Evolutionary conservation across 2,113 vertebrate genomes (phyloP), one percentile per base, ranked within the genome.

Genomic region (Ciconia stormi): DNA sequence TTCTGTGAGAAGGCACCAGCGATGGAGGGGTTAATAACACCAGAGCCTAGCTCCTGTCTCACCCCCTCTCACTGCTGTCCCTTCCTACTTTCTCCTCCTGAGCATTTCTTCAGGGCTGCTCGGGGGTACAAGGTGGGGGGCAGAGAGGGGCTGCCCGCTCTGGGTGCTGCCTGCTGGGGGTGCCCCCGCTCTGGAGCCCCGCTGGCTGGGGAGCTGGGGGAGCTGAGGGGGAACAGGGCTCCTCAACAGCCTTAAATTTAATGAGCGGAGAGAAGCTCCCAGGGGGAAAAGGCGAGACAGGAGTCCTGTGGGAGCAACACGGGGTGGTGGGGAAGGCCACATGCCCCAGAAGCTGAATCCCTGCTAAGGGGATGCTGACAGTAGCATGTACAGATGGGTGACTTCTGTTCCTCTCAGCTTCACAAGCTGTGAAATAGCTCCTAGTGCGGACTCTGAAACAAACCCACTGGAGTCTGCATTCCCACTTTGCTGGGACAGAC

Each of bases 251-350:
- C 69, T 88, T 36, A 9, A 6, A 11, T 65, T 63, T 61, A 77
- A 77, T 53, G 56, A 16, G 3, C 56, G n/a, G 63, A 76, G 67
- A 84, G 74, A 30, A 90, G 44, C 30, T 71, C 65, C 50, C 71
- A 69, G 53, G 46, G 42, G 26, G 52, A 82, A 52, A 44, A 40
- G 27, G 42, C 49, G 32, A 67, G 47, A 53, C 11, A 25, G 17
- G 55, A 53, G 21, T 61, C 46, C 63, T 40, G 27, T 47, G 49
- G 40, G 27, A 59, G 58, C 15, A 82, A 44, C 8, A 11, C 0
- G 0, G 29, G 16, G 7, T 16, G 19, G 9, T 0, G 1, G 50
- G 36, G 55, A 78, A 78, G 72, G 59, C 49, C 26, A 0, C 29
- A 10, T 6, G 11, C 4, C 29, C 49, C 55, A 27, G 80, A 50